Base-by-base conservation (phyloP, 2,113 vertebrate genomes). In the Nycticebus coucang region DNA sequence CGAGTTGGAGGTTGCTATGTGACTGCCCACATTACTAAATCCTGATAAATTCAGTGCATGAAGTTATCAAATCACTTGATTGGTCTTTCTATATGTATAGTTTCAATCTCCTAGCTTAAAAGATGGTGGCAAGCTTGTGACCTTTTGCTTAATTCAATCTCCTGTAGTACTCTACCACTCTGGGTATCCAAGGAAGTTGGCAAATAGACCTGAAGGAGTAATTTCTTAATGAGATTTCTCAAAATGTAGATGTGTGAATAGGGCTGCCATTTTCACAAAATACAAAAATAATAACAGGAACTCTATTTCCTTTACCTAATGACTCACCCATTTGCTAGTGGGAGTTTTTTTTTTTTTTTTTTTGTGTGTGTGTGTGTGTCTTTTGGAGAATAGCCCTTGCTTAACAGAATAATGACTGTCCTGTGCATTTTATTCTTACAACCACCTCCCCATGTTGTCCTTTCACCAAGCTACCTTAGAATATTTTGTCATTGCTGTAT, bases 341-440 rank as follows among this genome's bases (percentile, higher is more conserved):
- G 45, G 55, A 95, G 45, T 62, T 9, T 4, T 7, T 89, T 60
- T 94, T 95, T 33, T 62, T 21, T 81, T 93, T 94, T 68, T 9
- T 4, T 7, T 41, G 41, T 41, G 41, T 41, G 41, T 68, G 14
- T 72, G 22, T 72, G 37, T 24, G 4, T 24, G 19, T 57, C 30
- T 55, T 77, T 78, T 57, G 15, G 45, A 80, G 33, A 95, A 69
- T 71, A 94, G 64, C 35, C 35, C 59, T 80, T 95, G 28, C 35
- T 93, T 91, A 89, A 88, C 9, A 79, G 87, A 95, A 91, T 89
- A 94, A 84, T 95, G 93, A 94, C 66, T 60, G 26, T 75, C 33
- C 53, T 55, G 60, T 93, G 50, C 30, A 60, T 97, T 92, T 94
- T 92, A 72, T 79, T 83, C 50, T 87, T 83, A 85, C 15, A 88